A percentile compares a stretch with the other conserved stretches of the same genome.
Evolutionary conservation across 2,888 invertebrate species (phyloP).

Genomic region (Lamproptera curius): DNA sequence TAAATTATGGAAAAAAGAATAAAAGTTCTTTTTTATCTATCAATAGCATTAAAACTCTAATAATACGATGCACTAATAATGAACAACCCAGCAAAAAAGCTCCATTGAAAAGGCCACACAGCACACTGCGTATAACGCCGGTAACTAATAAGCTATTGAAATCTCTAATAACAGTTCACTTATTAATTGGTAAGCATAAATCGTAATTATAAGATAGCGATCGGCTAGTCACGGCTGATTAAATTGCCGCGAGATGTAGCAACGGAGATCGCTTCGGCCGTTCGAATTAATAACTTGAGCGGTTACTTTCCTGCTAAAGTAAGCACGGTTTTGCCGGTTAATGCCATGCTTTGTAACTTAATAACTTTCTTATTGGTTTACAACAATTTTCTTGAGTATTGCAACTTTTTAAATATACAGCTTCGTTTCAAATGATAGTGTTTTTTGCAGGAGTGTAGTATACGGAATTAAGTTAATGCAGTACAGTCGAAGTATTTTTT

Average conservation of each 20-base stretch:
- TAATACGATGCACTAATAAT: too few relatives aligned
- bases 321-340: background rate
- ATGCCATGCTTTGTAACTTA: background rate
- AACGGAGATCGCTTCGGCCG: background rate
- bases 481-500: too few relatives aligned
- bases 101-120: background rate
- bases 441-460: too few relatives aligned
- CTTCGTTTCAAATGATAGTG: background rate
- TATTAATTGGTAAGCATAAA: conserved; percentile 12
- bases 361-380: too few relatives aligned
- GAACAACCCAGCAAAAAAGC: too few relatives aligned
- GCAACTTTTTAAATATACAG: background rate
- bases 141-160: conserved; percentile 1
- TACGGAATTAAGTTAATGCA: too few relatives aligned
- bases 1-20: too few relatives aligned
- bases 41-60: too few relatives aligned
- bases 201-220: conserved; percentile 9
- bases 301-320: background rate
- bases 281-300: background rate
- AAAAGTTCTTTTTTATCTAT: too few relatives aligned
- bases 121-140: background rate
- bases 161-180: conserved; percentile 1
- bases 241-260: conserved; percentile 2
- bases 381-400: too few relatives aligned
- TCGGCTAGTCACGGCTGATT: conserved; percentile 5